Base-by-base conservation (phyloP, 2,113 vertebrate genomes). In the Seriola aureovittata region DNA sequence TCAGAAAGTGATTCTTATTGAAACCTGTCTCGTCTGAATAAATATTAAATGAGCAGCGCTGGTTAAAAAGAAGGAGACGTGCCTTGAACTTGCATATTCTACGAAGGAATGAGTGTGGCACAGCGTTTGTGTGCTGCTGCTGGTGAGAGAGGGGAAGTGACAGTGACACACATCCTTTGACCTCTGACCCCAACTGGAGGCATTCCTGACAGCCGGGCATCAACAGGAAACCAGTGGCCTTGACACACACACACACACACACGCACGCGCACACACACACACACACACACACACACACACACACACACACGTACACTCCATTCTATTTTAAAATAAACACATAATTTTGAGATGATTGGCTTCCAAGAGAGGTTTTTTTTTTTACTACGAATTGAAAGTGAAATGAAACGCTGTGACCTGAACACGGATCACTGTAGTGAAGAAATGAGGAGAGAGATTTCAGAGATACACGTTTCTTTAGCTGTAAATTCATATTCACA, bases 81-180 rank as follows among this genome's bases (percentile, higher is more conserved):
- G 23, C 16, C 17, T 23, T 23, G 46, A 42, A 17, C 46, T 17
- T 72, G 8, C 17, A 48, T 48, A 19, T 16, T 60, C 57, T 17
- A 8, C 8, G 2, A 76, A 67, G 16, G 50, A n/a, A 32, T 8
- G 38, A 23, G 52, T 46, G 54, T 75, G 59, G n/a, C 36, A 68
- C 32, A 14, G 8, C 4, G 1, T 71, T 7, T 54, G 55, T 83
- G 64, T 54, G 62, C 29, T 29, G 29, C 29, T 60, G 66, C 70
- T 76, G 54, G 8, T 23, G 52, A 85, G 67, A 87, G 85, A 76
- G 71, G 84, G 95, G 85, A 83, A 92, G 77, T 78, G 80, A 88
- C 76, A 86, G 65, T 78, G 81, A 89, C 90, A 93, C 88, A 93
- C 91, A 94, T 95, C 95, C 95, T 94, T 79, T 88, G 84, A 95